phyloP scores from a whole-genome alignment of 2,797 vertebrate genomes.

The Gymnoscopelus microlampas region DNA sequence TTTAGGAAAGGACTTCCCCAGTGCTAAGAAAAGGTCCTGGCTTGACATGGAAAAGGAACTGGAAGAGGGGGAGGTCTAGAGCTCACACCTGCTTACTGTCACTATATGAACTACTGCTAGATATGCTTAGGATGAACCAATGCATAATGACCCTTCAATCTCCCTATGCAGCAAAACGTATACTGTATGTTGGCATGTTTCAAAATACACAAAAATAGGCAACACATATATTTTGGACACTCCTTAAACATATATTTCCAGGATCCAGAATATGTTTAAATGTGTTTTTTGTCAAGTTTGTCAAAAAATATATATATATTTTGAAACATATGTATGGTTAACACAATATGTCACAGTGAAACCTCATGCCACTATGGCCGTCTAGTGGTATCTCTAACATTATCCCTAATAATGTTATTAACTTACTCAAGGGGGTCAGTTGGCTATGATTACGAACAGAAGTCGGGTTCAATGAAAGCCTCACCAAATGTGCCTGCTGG shows the following conservation, averaged over 20 bases:
- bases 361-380: too few species aligned
- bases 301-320: too few species aligned
- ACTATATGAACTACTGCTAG: conserved; percentile 1
- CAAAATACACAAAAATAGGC: too few species aligned
- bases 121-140: neutral
- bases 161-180: conserved; percentile 13
- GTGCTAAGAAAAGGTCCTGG: conserved; percentile 76
- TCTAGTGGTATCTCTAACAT: too few species aligned
- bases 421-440: neutral
- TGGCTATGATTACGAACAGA: neutral
- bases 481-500: conserved; percentile 47
- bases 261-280: too few species aligned
- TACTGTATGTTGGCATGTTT: too few species aligned
- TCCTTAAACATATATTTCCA: too few species aligned
- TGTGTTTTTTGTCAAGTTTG: too few species aligned
- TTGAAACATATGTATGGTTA: too few species aligned
- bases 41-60: conserved; percentile 71
- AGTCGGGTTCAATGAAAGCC: neutral
- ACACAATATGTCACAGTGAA: too few species aligned
- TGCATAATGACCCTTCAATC: conserved; percentile 16
- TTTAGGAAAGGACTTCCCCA: conserved; percentile 76
- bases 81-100: neutral
- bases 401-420: too few species aligned
- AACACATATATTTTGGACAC: too few species aligned
- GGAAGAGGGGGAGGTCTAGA: conserved; percentile 43